Evolutionary conservation across 35 echinoderm and acorn worm species (phyloP).

Genomic region (Patiria miniata): DNA sequence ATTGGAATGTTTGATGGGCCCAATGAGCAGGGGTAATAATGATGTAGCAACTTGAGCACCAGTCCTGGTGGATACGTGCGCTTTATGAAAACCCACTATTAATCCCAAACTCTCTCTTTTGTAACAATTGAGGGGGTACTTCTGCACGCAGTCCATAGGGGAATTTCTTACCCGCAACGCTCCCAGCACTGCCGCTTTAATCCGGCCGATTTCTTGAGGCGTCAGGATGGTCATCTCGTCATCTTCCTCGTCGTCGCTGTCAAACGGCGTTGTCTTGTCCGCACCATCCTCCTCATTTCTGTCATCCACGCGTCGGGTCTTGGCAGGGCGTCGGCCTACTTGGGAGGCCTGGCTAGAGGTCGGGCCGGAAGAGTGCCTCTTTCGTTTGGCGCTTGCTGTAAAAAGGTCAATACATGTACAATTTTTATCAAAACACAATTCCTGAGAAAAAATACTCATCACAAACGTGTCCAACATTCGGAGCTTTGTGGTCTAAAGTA

Average conservation of each 20-base stretch:
- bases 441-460: no score
- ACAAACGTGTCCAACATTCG: no score
- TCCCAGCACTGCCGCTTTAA: slow-evolving; percentile 51
- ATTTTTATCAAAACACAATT: no score
- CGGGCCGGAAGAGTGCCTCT: neutral
- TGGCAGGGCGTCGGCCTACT: neutral
- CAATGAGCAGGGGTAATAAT: no score
- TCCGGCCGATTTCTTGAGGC: slow-evolving; percentile 54
- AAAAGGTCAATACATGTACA: neutral
- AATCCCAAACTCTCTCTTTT: no score
- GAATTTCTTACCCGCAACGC: slow-evolving; percentile 80
- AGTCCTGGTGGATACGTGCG: no score
- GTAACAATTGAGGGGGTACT: no score
- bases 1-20: no score
- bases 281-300: neutral
- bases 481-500: no score
- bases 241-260: slow-evolving; percentile 60
- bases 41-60: no score
- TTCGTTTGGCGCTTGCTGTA: slow-evolving; percentile 30
- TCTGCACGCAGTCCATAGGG: no score
- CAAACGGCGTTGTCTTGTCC: slow-evolving; percentile 20
- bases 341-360: slow-evolving; percentile 30
- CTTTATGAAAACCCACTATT: no score
- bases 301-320: slow-evolving; percentile 20
- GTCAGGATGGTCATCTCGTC: slow-evolving; percentile 57